Percentiles rank a stretch among this genome's conserved stretches.
Evolutionary conservation across 2,797 vertebrate species (phyloP).

Genomic region (Myotis findleyi): DNA sequence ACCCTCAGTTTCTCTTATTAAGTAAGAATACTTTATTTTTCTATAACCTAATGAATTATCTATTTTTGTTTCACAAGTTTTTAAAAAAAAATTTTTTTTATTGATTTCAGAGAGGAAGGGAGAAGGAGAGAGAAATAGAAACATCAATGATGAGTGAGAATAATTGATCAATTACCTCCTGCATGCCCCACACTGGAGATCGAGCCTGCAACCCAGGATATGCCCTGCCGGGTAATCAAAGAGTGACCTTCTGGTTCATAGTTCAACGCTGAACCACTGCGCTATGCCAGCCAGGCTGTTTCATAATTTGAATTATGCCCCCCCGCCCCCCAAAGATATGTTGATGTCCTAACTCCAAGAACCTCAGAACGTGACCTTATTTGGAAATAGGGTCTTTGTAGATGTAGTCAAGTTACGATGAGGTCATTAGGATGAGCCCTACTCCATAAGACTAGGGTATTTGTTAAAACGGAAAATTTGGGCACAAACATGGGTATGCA

Average conservation of each 20-base stretch:
- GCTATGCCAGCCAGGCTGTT: too few species aligned
- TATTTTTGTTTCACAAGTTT: background rate
- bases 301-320: background rate
- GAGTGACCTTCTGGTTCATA: too few species aligned
- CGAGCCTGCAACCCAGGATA: too few species aligned
- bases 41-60: background rate
- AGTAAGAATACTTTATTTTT: background rate
- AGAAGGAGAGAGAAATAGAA: too few species aligned
- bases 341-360: background rate
- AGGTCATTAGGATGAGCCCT: background rate
- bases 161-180: too few species aligned
- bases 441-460: background rate
- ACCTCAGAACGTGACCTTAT: background rate
- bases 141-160: too few species aligned
- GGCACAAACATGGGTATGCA: background rate
- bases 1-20: constrained; percentile 36
- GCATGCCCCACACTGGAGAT: too few species aligned
- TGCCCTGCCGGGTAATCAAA: too few species aligned
- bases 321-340: background rate
- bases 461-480: background rate
- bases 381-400: background rate
- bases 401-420: background rate
- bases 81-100: too few species aligned
- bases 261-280: too few species aligned
- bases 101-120: too few species aligned